Percentiles rank a stretch among this genome's conserved stretches.
Evolutionary conservation across 2,113 vertebrate species (phyloP).

Genomic region (Onychostruthus taczanowskii): DNA sequence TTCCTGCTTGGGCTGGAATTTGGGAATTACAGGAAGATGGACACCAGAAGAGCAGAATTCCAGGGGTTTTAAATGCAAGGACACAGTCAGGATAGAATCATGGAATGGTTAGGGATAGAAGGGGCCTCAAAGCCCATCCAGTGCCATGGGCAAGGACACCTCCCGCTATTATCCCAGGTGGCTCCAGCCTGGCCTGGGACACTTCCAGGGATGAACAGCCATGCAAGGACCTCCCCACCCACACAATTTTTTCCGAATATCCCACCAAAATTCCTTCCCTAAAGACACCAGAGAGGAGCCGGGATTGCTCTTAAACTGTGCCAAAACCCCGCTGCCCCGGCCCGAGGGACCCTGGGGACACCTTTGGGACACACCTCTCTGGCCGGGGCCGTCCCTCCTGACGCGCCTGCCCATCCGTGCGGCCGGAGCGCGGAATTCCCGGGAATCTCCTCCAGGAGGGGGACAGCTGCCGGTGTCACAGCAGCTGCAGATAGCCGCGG

Average conservation of each 20-base stretch:
- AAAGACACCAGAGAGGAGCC: fast-evolving
- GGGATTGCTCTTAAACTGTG: fast-evolving
- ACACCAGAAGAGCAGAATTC: fast-evolving
- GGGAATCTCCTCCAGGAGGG: neutral
- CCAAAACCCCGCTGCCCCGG: fast-evolving
- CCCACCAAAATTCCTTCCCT: neutral
- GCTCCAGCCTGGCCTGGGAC: neutral
- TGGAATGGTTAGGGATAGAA: neutral
- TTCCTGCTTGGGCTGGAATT: neutral
- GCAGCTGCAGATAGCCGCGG: neutral
- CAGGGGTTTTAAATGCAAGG: neutral
- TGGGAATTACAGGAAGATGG: neutral
- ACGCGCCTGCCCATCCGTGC: neutral
- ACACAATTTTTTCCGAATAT: fast-evolving
- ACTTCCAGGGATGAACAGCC: fast-evolving
- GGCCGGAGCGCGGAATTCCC: neutral
- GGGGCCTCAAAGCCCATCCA: neutral
- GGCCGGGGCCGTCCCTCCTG: neutral
- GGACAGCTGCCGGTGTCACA: neutral
- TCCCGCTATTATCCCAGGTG: neutral
- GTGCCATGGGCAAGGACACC: neutral
- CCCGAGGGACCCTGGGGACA: neutral
- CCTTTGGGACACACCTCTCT: neutral
- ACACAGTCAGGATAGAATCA: fast-evolving
- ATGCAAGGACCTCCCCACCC: neutral